phyloP scores from a whole-genome alignment of 2,888 invertebrate genomes.

The Drosophila rellima region DNA sequence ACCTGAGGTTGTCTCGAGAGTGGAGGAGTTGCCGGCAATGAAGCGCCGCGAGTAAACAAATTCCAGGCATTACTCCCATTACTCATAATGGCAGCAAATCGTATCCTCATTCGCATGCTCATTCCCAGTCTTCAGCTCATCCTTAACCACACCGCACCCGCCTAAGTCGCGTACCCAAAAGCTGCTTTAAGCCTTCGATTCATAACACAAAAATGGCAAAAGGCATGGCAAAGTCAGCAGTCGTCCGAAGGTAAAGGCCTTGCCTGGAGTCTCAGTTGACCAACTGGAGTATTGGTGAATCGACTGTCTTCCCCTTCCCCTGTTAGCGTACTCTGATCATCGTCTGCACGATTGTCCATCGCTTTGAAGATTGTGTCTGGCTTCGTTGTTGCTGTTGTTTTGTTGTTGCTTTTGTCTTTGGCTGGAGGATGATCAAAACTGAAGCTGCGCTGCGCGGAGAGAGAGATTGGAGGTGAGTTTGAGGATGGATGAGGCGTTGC shows the following conservation, averaged over 20 bases:
- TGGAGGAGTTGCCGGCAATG: constrained; percentile 42
- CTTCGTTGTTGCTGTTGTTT: constrained; percentile 5
- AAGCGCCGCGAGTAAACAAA: constrained; percentile 77
- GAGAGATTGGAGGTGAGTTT: neutral
- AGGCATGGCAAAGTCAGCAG: constrained; percentile 14
- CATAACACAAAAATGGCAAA: constrained; percentile 70
- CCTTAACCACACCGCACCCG: constrained; percentile 51
- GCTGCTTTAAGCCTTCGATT: constrained; percentile 70
- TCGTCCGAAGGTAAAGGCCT: constrained; percentile 32
- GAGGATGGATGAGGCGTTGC: constrained; percentile 55
- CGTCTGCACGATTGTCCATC: constrained; percentile 61
- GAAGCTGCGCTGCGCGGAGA: neutral
- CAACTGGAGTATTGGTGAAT: constrained; percentile 24
- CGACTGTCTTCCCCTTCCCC: neutral
- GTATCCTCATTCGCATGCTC: constrained; percentile 30
- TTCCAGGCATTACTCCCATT: constrained; percentile 76
- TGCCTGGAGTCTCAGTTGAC: constrained; percentile 36
- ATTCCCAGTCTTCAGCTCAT: neutral
- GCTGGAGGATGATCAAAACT: constrained; percentile 15
- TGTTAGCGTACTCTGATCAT: constrained; percentile 38
- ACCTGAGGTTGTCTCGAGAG: constrained; percentile 6
- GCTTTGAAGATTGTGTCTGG: constrained; percentile 66
- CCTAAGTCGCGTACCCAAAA: constrained; percentile 55
- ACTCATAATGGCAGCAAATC: constrained; percentile 73
- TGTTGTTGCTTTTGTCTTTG: constrained; percentile 48